Evolutionary conservation across 2,888 invertebrate genomes (phyloP).

Genomic region (Volucella bombylans): DNA sequence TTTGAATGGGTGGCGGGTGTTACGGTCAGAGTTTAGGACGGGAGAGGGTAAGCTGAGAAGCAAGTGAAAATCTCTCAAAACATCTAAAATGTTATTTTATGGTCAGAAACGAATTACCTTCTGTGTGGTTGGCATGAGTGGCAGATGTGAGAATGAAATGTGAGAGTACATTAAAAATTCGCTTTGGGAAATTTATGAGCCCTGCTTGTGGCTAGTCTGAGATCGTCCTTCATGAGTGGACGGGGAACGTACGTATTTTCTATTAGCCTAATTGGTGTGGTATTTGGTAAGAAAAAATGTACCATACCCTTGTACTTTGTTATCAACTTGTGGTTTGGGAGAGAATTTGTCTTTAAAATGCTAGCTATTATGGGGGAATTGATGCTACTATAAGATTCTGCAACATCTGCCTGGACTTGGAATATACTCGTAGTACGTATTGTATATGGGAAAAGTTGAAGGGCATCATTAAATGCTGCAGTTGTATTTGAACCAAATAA

Average conservation of each 20-base stretch:
- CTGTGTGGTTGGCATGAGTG: conserved; percentile 43
- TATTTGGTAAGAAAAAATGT: conserved; percentile 17
- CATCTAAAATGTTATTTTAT: conserved; percentile 59
- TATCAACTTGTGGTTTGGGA: too few relatives aligned
- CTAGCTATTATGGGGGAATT: too few relatives aligned
- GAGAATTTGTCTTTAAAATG: too few relatives aligned
- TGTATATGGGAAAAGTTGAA: too few relatives aligned
- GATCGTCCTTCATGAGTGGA: conserved; percentile 4
- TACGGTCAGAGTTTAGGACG: neutral
- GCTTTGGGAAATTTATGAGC: conserved; percentile 66
- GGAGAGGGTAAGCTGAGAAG: too few relatives aligned
- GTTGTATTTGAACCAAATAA: too few relatives aligned
- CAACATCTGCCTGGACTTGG: too few relatives aligned
- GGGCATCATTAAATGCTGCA: too few relatives aligned
- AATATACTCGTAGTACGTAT: too few relatives aligned
- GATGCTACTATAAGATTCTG: too few relatives aligned
- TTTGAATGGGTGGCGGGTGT: neutral
- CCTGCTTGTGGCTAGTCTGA: conserved; percentile 56
- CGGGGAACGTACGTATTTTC: conserved; percentile 21
- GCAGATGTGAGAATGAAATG: conserved; percentile 70
- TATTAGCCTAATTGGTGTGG: conserved; percentile 67
- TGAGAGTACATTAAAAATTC: conserved; percentile 71
- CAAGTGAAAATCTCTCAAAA: conserved; percentile 45
- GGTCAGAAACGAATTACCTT: conserved; percentile 67
- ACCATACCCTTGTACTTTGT: too few relatives aligned